Evolutionary conservation across 2,888 invertebrate genomes (phyloP).

Genomic region (Panopea generosa): DNA sequence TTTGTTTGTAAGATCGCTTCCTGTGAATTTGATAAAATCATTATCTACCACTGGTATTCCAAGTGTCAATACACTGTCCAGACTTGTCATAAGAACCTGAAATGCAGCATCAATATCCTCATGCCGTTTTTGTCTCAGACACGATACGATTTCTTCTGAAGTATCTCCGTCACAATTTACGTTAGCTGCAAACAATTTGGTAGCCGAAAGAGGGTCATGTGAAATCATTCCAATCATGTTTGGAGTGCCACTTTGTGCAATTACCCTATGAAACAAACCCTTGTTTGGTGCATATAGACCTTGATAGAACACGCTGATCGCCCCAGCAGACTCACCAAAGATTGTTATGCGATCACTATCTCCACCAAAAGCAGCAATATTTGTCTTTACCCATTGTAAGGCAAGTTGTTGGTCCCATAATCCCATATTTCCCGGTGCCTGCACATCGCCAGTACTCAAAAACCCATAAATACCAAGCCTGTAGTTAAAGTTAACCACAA

Average conservation of each 20-base stretch:
- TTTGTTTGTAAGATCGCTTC: not conserved
- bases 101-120: slow-evolving; percentile 42
- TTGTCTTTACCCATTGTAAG: slow-evolving; percentile 96
- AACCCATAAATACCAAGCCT: slow-evolving; percentile 96
- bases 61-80: too few species aligned
- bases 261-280: slow-evolving; percentile 68
- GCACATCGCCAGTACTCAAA: slow-evolving; percentile 91
- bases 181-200: slow-evolving; percentile 88
- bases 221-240: slow-evolving; percentile 60
- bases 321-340: slow-evolving; percentile 78
- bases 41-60: slow-evolving; percentile 93
- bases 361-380: slow-evolving; percentile 88
- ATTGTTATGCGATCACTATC: slow-evolving; percentile 67
- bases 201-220: slow-evolving; percentile 86
- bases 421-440: slow-evolving; percentile 95
- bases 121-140: slow-evolving; percentile 39
- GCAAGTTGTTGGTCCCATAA: slow-evolving; percentile 97
- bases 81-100: not conserved
- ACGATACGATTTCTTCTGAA: slow-evolving; percentile 39
- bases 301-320: slow-evolving; percentile 67
- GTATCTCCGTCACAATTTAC: slow-evolving; percentile 59
- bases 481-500: slow-evolving; percentile 97
- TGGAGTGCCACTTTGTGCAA: slow-evolving; percentile 70
- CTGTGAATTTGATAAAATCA: slow-evolving; percentile 89
- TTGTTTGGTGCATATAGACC: slow-evolving; percentile 67